Conservation (phyloP, 2,888 invertebrate genomes). For the Nysson spinosus region DNA sequence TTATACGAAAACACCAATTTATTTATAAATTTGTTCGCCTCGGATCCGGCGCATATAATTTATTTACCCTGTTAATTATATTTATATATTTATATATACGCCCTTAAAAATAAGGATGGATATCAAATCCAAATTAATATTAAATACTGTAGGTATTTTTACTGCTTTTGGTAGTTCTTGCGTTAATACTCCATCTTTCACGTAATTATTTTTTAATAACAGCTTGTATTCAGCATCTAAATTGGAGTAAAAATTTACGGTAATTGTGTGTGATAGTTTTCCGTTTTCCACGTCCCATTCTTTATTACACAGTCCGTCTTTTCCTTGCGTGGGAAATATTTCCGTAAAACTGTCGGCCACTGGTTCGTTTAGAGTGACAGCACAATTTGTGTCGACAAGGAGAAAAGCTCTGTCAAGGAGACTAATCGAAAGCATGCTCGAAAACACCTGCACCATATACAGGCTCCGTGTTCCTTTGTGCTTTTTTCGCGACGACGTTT, state of each 20-base stretch:
- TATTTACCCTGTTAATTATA: not conserved
- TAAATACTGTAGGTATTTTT: not conserved
- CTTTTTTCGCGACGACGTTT: not conserved
- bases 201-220: too few species aligned
- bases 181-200: too few species aligned
- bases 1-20: too few species aligned
- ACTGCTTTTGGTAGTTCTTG: not conserved
- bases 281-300: not conserved
- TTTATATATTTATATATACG: too few species aligned
- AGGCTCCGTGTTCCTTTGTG: not conserved
- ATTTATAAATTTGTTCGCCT: too few species aligned
- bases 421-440: conserved; percentile 32
- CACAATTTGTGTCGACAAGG: conserved; percentile 33
- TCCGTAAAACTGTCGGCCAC: conserved; percentile 28
- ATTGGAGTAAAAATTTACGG: too few species aligned
- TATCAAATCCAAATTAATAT: not conserved
- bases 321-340: conserved; percentile 9
- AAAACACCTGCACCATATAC: conserved; percentile 3
- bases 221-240: too few species aligned
- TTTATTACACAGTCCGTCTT: not conserved
- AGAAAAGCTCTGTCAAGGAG: conserved; percentile 21
- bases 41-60: too few species aligned
- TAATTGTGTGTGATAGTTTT: too few species aligned
- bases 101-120: too few species aligned
- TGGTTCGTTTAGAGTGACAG: conserved; percentile 30